Percentiles rank a stretch among this genome's conserved stretches.
Conservation (phyloP, 2,113 vertebrate genomes). For the Crotalus tigris region DNA sequence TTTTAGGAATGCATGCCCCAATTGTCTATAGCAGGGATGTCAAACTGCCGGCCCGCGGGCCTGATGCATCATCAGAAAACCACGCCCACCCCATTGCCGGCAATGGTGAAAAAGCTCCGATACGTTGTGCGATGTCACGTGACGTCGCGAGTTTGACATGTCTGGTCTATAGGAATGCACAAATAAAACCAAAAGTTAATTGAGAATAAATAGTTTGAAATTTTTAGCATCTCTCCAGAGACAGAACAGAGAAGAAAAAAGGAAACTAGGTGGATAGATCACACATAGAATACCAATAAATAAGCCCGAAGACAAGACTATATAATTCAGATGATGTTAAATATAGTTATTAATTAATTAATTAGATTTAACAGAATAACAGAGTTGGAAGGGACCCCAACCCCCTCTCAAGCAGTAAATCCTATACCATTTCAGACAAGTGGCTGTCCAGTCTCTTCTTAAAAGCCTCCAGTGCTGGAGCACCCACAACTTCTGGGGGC, state of each 20-base stretch:
- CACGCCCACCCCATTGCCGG: too few relatives aligned
- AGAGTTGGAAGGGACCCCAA: background rate
- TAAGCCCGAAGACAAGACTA: background rate
- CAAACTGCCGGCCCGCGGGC: too few relatives aligned
- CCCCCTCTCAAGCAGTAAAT: background rate
- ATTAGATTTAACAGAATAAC: background rate
- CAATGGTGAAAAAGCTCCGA: too few relatives aligned
- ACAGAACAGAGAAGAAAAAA: background rate
- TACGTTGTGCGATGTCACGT: too few relatives aligned
- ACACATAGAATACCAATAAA: background rate
- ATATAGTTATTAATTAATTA: background rate
- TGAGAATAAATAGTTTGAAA: background rate
- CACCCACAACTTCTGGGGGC: background rate
- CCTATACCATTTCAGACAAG: background rate
- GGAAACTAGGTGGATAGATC: background rate
- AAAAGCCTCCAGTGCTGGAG: background rate
- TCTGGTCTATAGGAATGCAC: background rate
- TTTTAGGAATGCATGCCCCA: background rate
- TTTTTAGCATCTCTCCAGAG: background rate
- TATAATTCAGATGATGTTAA: background rate
- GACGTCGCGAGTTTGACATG: too few relatives aligned
- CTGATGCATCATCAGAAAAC: too few relatives aligned
- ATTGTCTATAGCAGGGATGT: background rate
- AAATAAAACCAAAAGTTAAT: background rate
- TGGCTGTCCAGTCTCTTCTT: background rate